Percentiles rank a stretch among this genome's conserved stretches.
These are phyloP conservation scores for Echeneis naucrates DNA, from an alignment of 2,797 vertebrate species.

Conservation along the genomic window DNA sequence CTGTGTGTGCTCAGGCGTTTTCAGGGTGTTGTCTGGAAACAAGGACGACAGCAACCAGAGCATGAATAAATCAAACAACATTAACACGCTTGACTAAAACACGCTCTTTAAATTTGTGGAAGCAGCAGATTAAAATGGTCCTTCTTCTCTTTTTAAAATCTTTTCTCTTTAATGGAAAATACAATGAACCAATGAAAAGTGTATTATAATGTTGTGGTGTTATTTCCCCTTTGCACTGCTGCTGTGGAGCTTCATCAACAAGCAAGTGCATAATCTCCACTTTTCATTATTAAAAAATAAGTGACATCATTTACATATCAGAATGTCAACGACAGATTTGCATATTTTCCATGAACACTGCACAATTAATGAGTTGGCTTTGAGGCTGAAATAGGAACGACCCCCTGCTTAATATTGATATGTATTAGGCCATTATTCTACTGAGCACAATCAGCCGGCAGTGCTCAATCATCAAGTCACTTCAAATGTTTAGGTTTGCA, in stretches of 20 bases:
- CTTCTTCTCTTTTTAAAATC: neutral
- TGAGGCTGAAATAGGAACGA: constrained; percentile 45
- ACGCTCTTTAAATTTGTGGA: neutral
- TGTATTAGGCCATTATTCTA: constrained; percentile 58
- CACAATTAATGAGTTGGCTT: constrained; percentile 60
- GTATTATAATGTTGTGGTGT: constrained; percentile 13
- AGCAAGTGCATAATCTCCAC: constrained; percentile 40
- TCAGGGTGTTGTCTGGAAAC: neutral
- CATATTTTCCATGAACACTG: constrained; percentile 61
- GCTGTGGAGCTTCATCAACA: constrained; percentile 12
- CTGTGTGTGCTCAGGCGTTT: constrained; percentile 10
- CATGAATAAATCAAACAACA: neutral
- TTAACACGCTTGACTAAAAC: neutral
- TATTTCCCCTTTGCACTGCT: constrained; percentile 23
- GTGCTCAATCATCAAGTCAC: constrained; percentile 47
- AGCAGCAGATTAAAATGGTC: neutral
- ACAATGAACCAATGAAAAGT: constrained; percentile 25
- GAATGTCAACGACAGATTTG: constrained; percentile 65
- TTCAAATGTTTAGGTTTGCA: constrained; percentile 48
- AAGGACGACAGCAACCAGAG: neutral
- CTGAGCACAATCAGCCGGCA: constrained; percentile 11
- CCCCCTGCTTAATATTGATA: constrained; percentile 60
- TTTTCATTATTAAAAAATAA: constrained; percentile 47
- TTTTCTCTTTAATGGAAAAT: constrained; percentile 16
- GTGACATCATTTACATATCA: constrained; percentile 60